These are phyloP conservation scores for Scolopax bukidnonensis DNA, from an alignment of 2,797 vertebrate genomes.

Conservation along the genomic window DNA sequence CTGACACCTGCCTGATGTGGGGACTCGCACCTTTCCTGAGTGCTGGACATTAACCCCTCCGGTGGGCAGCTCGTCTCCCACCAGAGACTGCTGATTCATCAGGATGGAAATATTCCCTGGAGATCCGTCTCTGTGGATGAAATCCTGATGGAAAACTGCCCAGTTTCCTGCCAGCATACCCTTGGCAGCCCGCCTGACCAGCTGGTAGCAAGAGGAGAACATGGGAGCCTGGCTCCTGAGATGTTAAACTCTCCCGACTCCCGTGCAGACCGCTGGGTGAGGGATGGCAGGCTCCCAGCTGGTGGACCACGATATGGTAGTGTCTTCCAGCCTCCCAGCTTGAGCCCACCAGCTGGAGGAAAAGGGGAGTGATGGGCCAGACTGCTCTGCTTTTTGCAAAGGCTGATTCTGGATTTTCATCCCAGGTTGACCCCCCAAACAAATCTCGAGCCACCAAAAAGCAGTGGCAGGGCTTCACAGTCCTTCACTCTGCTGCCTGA, in stretches of 20 bases:
- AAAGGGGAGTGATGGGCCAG: neutral
- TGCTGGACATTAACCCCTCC: neutral
- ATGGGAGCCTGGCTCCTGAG: constrained; percentile 26
- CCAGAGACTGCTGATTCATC: constrained; percentile 63
- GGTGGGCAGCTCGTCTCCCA: neutral
- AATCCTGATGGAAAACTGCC: constrained; percentile 58
- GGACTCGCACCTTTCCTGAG: neutral
- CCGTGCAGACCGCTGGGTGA: neutral
- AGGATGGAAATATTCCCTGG: constrained; percentile 31
- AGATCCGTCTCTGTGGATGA: neutral
- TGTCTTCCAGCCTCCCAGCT: neutral
- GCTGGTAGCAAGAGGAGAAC: constrained; percentile 63
- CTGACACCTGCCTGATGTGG: constrained; percentile 24
- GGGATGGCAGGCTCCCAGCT: neutral
- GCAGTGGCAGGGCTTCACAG: neutral
- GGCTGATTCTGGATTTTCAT: neutral
- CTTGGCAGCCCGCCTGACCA: constrained; percentile 63
- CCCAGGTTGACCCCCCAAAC: neutral
- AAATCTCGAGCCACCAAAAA: neutral
- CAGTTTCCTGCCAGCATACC: constrained; percentile 58
- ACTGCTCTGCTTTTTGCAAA: neutral
- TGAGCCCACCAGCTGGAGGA: neutral
- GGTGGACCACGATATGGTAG: neutral
- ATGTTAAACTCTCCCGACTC: neutral
- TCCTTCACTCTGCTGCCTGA: neutral